Conservation (phyloP, 2,888 invertebrate species). For the Orchesellides sinensis region DNA sequence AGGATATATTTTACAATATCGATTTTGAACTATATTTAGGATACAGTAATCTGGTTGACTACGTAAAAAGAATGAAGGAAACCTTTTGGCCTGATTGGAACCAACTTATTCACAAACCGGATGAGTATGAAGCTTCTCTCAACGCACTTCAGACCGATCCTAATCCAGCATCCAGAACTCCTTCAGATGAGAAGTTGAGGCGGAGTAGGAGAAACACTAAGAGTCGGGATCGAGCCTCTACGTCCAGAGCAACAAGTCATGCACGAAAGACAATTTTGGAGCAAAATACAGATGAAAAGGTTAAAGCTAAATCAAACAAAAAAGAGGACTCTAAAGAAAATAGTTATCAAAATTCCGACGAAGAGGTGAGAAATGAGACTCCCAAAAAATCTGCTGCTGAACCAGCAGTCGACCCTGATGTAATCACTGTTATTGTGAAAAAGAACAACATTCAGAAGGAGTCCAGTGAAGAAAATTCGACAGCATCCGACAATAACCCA, state of each 20-base stretch:
- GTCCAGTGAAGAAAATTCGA: not conserved
- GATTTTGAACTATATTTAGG: conserved; percentile 18
- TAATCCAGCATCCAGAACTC: not conserved
- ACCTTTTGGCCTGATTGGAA: conserved; percentile 73
- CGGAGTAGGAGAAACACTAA: not conserved
- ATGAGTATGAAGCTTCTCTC: conserved; percentile 34
- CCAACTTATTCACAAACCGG: conserved; percentile 36
- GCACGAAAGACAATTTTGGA: not conserved
- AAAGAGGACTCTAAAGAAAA: no score
- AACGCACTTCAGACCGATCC: conserved; percentile 12
- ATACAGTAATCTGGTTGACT: conserved; percentile 68
- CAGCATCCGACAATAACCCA: not conserved
- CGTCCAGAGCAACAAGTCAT: not conserved
- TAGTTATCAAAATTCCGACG: not conserved
- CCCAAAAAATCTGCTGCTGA: not conserved
- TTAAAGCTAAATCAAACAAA: no score
- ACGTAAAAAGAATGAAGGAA: conserved; percentile 67
- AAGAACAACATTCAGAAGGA: not conserved
- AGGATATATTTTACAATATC: not conserved
- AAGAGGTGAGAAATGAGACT: not conserved
- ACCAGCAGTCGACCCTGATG: not conserved
- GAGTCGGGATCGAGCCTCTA: not conserved
- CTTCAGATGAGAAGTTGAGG: not conserved
- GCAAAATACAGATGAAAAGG: conserved; percentile 15
- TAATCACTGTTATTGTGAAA: not conserved